Evolutionary conservation across 2,888 invertebrate genomes (phyloP).

Genomic region (Conchocele bisecta): DNA sequence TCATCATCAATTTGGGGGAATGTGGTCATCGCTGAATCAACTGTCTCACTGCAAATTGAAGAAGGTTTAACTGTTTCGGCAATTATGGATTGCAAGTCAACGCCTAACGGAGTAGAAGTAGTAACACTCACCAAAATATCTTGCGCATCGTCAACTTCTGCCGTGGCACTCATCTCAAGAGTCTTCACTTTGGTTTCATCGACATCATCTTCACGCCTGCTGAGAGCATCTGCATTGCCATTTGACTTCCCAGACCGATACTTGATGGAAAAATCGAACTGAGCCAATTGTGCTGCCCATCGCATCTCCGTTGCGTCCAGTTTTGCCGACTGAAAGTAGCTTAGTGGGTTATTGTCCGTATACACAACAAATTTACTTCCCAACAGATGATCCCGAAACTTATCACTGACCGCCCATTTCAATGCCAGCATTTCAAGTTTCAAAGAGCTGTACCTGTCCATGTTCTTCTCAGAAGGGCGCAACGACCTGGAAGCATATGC

Average conservation of each 20-base stretch:
- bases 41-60: too few species aligned
- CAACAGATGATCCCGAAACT: constrained; percentile 47
- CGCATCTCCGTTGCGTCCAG: constrained; percentile 36
- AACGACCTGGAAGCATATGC: constrained; percentile 49
- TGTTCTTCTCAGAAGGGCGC: constrained; percentile 46
- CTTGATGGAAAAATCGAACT: constrained; percentile 37
- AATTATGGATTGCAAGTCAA: too few species aligned
- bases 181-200: neutral
- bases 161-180: neutral
- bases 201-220: neutral
- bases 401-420: constrained; percentile 53
- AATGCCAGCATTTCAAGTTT: constrained; percentile 51
- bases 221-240: constrained; percentile 42
- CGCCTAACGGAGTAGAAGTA: too few species aligned
- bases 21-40: neutral
- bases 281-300: constrained; percentile 46
- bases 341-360: constrained; percentile 54
- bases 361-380: constrained; percentile 36
- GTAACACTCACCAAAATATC: too few species aligned
- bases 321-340: constrained; percentile 43
- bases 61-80: too few species aligned
- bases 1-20: neutral
- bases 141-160: too few species aligned
- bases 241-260: constrained; percentile 34
- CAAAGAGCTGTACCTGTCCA: constrained; percentile 45